Percentiles rank a stretch among this genome's conserved stretches.
Conservation (phyloP, 2,797 vertebrate species). For the Anas capensis region DNA sequence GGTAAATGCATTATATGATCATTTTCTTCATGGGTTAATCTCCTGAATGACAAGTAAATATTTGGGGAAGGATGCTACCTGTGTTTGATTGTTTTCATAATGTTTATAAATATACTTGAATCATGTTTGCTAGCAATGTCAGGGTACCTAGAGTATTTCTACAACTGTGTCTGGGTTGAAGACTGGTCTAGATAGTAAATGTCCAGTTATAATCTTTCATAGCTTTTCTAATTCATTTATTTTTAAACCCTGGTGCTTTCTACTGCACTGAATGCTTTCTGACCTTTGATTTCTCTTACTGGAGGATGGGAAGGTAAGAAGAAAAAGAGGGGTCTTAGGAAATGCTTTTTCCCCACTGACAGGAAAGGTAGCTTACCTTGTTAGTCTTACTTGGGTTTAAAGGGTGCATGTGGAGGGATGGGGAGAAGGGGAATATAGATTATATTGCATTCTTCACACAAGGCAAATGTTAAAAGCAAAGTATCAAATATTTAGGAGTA, state of each 20-base stretch:
- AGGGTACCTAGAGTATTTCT: not conserved
- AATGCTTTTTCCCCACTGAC: conserved; percentile 46
- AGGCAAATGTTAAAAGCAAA: not conserved
- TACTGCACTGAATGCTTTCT: conserved; percentile 18
- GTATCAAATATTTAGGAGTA: not conserved
- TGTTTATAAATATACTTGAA: not conserved
- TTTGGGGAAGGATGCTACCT: not conserved
- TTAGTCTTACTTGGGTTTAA: not conserved
- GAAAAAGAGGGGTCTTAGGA: conserved; percentile 50
- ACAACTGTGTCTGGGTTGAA: not conserved
- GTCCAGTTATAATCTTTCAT: not conserved
- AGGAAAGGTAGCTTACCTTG: not conserved
- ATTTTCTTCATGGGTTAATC: not conserved
- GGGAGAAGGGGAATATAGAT: not conserved
- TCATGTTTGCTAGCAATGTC: not conserved
- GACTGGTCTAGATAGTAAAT: not conserved
- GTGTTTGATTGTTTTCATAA: not conserved
- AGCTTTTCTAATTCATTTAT: not conserved
- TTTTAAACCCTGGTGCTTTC: conserved; percentile 40
- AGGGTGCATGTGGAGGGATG: not conserved
- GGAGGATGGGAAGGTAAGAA: conserved; percentile 45
- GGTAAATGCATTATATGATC: not conserved
- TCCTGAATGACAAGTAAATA: not conserved
- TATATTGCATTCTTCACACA: not conserved
- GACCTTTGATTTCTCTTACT: conserved; percentile 46